Conservation (phyloP, 2,113 vertebrate species). For the Megalops atlanticus region DNA sequence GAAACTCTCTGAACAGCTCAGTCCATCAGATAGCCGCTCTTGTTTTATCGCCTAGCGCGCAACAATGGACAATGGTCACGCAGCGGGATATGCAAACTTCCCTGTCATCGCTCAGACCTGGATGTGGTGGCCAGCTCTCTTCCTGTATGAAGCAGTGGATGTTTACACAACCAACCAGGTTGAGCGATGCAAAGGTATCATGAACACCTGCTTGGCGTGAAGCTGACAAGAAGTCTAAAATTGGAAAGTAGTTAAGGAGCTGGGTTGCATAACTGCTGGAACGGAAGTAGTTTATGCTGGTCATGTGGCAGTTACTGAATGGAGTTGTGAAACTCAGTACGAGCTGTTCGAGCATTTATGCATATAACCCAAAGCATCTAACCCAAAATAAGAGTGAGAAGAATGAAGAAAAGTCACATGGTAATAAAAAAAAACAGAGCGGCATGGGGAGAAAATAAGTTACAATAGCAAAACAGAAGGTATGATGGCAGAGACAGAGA, state of each 20-base stretch:
- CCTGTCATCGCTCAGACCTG: slow-evolving; percentile 16
- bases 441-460: no score
- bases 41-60: slow-evolving; percentile 47
- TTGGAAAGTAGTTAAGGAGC: neutral
- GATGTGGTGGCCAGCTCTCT: slow-evolving; percentile 34
- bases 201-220: slow-evolving; percentile 43
- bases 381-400: neutral
- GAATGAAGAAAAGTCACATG: neutral
- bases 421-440: neutral
- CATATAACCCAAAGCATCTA: neutral
- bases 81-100: slow-evolving; percentile 65
- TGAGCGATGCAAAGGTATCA: slow-evolving; percentile 33
- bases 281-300: slow-evolving; percentile 19
- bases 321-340: no score
- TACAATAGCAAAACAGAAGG: slow-evolving; percentile 29
- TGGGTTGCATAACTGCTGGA: slow-evolving; percentile 33
- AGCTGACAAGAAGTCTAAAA: slow-evolving; percentile 26
- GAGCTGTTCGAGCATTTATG: neutral
- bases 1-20: slow-evolving; percentile 40
- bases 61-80: slow-evolving; percentile 60
- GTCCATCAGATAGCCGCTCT: slow-evolving; percentile 50
- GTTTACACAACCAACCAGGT: slow-evolving; percentile 46
- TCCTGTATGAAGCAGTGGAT: slow-evolving; percentile 48
- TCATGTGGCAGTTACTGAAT: neutral
- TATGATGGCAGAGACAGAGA: slow-evolving; percentile 27